Evolutionary conservation across 2,113 vertebrate genomes (phyloP), one percentile per base, ranked within the genome.

Genomic region (Rousettus leschenaultii): DNA sequence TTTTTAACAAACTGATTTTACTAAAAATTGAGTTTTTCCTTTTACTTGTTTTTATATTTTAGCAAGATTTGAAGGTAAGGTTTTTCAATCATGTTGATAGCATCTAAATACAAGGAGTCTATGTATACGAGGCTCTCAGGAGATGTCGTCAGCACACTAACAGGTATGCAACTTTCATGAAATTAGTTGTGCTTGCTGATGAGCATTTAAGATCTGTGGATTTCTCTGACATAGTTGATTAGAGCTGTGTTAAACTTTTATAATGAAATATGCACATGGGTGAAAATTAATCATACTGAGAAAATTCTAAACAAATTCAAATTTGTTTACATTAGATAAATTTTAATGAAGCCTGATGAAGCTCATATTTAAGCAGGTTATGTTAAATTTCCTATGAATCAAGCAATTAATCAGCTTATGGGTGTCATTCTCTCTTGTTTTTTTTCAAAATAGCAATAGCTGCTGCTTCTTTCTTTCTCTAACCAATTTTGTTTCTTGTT

Each of bases 211-310:
- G 65, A n/a, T 57, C 48, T 80, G 57, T 63, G 75, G 77, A 75
- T 82, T 87, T 95, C 61, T 93, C 85, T 85, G 83, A 93, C 78
- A 83, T 33, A 86, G 63, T 53, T 98, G 93, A 95, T 97, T 94
- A 84, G 53, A 78, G 22, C 9, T 33, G 38, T 35, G 84, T 77
- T 68, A 65, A 80, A 92, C 63, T 82, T 95, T 97, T 94, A 73
- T 92, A 92, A 87, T 88, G 80, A 95, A 95, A 78, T 89, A 90
- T 74, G 40, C 71, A 45, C 94, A 74, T 73, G 55, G 26, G 28
- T 95, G 13, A 93, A 97, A 91, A 55, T 22, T 63, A 48, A 51
- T 90, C 48, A 80, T 87, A 63, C 45, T 26, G 75, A 91, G 85
- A 93, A 53, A 94, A 89, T 95, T 96, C 96, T 63, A 83, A 87